These are phyloP conservation scores for Anaspis maculata DNA, from an alignment of 2,888 invertebrate species.

Conservation along the genomic window DNA sequence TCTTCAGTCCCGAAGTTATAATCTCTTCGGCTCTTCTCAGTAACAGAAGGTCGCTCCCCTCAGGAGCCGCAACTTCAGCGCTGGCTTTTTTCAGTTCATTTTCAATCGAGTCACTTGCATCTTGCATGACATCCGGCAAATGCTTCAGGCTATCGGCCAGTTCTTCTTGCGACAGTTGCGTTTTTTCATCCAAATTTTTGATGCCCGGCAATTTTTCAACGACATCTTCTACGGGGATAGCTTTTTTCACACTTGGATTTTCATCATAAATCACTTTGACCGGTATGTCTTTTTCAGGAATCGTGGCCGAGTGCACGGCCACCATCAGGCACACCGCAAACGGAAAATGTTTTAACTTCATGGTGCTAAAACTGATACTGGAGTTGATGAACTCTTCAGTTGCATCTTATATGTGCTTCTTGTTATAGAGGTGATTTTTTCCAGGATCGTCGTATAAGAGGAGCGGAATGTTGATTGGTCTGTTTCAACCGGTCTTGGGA, in stretches of 20 bases:
- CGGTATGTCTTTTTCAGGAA: conserved; percentile 28
- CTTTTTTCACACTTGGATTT: conserved; percentile 8
- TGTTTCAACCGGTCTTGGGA: conserved; percentile 7
- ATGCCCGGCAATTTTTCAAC: conserved; percentile 8
- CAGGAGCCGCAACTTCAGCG: background rate
- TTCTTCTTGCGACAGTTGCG: conserved; percentile 25
- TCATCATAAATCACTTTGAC: conserved; percentile 33
- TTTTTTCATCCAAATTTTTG: conserved; percentile 26
- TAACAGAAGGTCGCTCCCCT: conserved; percentile 1
- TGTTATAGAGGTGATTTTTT: conserved; percentile 17
- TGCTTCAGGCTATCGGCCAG: conserved; percentile 15
- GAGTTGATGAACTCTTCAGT: conserved; percentile 36
- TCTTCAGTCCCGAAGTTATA: conserved; percentile 12
- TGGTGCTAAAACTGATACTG: conserved; percentile 29
- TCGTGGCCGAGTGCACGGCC: conserved; percentile 19
- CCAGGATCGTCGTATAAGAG: conserved; percentile 12
- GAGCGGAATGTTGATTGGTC: conserved; percentile 10
- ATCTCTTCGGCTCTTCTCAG: conserved; percentile 14
- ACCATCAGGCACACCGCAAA: conserved; percentile 22
- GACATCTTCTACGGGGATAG: conserved; percentile 15
- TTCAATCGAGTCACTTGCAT: background rate
- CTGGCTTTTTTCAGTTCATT: conserved; percentile 1
- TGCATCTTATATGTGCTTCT: conserved; percentile 36
- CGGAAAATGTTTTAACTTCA: conserved; percentile 28
- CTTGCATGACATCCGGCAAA: conserved; percentile 8